A percentile compares a stretch with the other conserved stretches of the same genome.
Conservation (phyloP, 2,113 vertebrate genomes). For the Muntiacus muntjak region DNA sequence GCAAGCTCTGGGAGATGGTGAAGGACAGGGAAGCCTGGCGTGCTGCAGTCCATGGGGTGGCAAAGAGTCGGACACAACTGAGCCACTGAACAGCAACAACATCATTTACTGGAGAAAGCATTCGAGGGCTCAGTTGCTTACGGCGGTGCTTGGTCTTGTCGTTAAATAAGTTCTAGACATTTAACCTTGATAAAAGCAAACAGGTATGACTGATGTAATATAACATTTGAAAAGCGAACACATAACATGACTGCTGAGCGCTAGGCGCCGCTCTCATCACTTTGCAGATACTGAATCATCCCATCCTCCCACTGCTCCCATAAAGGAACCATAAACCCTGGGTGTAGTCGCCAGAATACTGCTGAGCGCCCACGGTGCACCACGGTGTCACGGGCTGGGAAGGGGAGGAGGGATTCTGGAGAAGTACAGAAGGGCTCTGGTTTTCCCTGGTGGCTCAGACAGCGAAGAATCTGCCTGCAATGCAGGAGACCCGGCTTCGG, state of each 20-base stretch:
- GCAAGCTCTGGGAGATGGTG: background rate
- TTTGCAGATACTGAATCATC: background rate
- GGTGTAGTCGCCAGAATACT: fast-evolving
- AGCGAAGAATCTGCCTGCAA: background rate
- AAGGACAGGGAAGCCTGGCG: background rate
- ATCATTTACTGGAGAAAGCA: background rate
- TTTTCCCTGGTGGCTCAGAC: background rate
- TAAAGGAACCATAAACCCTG: background rate
- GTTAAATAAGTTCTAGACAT: background rate
- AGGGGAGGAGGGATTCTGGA: background rate
- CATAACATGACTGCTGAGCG: no score
- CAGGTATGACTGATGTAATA: background rate
- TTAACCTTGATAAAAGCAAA: background rate
- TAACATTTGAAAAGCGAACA: background rate
- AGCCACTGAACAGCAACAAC: background rate
- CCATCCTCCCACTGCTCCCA: background rate
- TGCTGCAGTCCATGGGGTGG: background rate
- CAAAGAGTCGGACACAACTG: background rate
- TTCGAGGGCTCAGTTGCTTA: fast-evolving
- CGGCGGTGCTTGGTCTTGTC: background rate
- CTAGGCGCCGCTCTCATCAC: no score
- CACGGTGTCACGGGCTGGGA: background rate
- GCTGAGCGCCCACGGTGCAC: fast-evolving
- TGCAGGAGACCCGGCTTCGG: background rate
- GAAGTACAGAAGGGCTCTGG: background rate